phyloP scores from a whole-genome alignment of 2,797 vertebrate genomes.

The Columba guinea region DNA sequence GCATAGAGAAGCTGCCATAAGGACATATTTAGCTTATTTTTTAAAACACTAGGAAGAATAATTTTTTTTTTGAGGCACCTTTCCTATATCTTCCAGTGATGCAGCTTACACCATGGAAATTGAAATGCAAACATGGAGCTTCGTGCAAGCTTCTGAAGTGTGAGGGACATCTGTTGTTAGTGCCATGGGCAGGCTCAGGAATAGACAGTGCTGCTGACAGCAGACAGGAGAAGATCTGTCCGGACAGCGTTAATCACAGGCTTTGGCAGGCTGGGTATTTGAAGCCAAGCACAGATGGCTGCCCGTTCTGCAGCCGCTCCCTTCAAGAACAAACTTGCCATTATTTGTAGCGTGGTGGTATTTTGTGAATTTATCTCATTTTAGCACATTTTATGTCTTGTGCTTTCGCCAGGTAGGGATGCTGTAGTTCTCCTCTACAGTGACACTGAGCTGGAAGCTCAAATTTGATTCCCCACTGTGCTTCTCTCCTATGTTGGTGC shows the following conservation, averaged over 20 bases:
- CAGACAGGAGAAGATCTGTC: slow-evolving; percentile 24
- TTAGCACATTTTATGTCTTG: neutral
- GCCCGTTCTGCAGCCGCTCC: neutral
- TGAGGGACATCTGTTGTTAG: slow-evolving; percentile 7
- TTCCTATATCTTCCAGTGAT: neutral
- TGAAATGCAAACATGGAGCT: neutral
- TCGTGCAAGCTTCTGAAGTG: neutral
- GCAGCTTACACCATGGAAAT: neutral
- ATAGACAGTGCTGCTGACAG: slow-evolving; percentile 34
- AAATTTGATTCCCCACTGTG: neutral
- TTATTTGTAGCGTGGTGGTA: neutral
- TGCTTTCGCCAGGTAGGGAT: neutral
- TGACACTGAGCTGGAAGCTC: neutral
- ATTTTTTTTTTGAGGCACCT: neutral
- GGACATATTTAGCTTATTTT: neutral
- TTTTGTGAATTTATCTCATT: neutral
- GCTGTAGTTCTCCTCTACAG: neutral
- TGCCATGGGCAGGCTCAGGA: slow-evolving; percentile 36
- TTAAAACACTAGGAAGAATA: neutral
- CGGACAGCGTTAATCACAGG: neutral
- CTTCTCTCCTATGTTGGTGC: neutral
- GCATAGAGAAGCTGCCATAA: neutral
- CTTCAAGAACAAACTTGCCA: neutral
- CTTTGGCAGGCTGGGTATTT: neutral
- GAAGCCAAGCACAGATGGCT: slow-evolving; percentile 43